phyloP scores from a whole-genome alignment of 1,140 invertebrate genomes.

The Drosophila nannoptera region DNA sequence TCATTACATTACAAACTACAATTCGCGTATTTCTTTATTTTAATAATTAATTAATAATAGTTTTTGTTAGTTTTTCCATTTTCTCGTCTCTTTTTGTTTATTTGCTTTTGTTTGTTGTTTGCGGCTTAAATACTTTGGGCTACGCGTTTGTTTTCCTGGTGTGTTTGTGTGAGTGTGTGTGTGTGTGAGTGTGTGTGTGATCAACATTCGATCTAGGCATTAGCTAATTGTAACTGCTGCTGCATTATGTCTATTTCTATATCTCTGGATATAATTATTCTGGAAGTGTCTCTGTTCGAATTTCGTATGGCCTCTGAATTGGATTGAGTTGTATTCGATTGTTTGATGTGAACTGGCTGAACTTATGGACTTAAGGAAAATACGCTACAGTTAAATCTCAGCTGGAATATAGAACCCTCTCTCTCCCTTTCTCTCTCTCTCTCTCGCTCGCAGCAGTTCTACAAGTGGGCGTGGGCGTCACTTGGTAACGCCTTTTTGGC shows the following conservation, averaged over 20 bases:
- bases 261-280: conserved; percentile 9
- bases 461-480: conserved; percentile 37
- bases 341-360: conserved; percentile 27
- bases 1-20: conserved; percentile 74
- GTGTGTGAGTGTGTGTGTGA: conserved; percentile 45
- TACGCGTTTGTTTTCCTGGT: conserved; percentile 44
- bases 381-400: conserved; percentile 70
- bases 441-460: too few relatives aligned
- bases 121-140: conserved; percentile 72
- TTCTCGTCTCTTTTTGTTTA: conserved; percentile 37
- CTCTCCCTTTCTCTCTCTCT: conserved; percentile 18
- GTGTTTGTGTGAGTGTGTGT: conserved; percentile 40
- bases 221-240: conserved; percentile 7
- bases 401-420: conserved; percentile 53
- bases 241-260: conserved; percentile 5
- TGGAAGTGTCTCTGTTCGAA: conserved; percentile 58
- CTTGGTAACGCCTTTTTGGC: conserved; percentile 33
- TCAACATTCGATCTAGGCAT: conserved; percentile 16
- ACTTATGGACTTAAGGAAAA: conserved; percentile 74
- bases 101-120: conserved; percentile 59
- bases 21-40: conserved; percentile 66
- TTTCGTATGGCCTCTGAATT: conserved; percentile 63
- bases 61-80: conserved; percentile 58
- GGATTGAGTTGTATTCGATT: conserved; percentile 40
- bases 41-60: conserved; percentile 48